phyloP scores from a whole-genome alignment of 2,113 vertebrate genomes.

The Barnardius zonarius region DNA sequence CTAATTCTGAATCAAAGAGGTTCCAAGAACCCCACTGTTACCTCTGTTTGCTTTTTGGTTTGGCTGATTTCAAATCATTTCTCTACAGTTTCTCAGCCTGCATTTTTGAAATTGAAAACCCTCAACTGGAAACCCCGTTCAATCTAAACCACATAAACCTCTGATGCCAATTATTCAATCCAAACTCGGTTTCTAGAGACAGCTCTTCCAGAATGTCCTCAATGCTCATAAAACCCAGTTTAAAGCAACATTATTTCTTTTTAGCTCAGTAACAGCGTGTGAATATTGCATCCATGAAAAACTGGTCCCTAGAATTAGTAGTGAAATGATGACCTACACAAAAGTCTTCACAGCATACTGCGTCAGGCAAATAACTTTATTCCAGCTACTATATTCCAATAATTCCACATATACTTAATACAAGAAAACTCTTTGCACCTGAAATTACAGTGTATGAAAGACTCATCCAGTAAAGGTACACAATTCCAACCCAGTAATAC shows the following conservation, averaged over 20 bases:
- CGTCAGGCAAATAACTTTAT: background rate
- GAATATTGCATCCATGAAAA: background rate
- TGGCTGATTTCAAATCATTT: background rate
- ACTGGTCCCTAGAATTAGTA: background rate
- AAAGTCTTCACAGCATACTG: background rate
- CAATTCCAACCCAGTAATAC: background rate
- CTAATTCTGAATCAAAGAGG: background rate
- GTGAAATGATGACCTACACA: background rate
- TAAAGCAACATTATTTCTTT: background rate
- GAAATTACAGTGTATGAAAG: background rate
- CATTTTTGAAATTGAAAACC: background rate
- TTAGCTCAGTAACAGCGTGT: background rate
- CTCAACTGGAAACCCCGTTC: background rate
- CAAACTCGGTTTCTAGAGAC: background rate
- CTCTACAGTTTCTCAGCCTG: background rate
- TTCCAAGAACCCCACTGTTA: background rate
- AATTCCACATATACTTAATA: background rate
- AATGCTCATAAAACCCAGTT: background rate
- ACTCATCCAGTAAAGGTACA: background rate
- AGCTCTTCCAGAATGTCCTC: background rate
- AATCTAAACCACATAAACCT: background rate
- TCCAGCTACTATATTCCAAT: background rate
- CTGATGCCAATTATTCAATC: background rate
- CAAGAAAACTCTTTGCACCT: background rate
- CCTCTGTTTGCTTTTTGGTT: background rate